phyloP scores from a whole-genome alignment of 2,888 invertebrate species.

The Phaedon cochleariae region DNA sequence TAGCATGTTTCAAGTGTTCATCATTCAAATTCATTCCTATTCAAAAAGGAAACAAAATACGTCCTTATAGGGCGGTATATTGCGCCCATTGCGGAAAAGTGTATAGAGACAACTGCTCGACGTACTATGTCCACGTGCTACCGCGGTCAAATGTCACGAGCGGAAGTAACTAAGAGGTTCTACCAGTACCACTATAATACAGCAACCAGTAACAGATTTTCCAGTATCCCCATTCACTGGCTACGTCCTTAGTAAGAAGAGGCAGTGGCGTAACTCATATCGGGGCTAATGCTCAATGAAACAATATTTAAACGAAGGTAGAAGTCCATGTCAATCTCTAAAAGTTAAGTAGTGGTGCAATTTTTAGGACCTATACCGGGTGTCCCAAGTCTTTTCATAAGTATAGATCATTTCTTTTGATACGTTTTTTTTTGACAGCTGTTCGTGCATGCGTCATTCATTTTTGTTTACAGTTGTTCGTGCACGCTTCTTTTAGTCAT shows the following conservation, averaged over 20 bases:
- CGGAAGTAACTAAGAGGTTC: constrained; percentile 56
- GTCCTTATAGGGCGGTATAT: constrained; percentile 2
- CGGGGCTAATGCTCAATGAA: neutral
- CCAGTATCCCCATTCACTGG: constrained; percentile 29
- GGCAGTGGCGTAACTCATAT: constrained; percentile 11
- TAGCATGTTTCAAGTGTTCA: neutral
- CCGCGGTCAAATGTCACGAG: constrained; percentile 57
- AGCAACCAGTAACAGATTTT: constrained; percentile 39
- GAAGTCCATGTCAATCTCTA: no score
- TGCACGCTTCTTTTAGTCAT: no score
- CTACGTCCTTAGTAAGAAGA: neutral
- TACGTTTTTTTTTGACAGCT: no score
- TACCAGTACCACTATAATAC: constrained; percentile 45
- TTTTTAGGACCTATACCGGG: no score
- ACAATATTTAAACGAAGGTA: neutral
- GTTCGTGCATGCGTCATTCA: no score
- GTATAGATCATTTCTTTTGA: no score
- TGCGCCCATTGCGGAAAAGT: constrained; percentile 13
- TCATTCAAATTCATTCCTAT: neutral
- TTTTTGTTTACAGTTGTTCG: no score
- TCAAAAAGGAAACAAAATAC: neutral
- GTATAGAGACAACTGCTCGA: constrained; percentile 23
- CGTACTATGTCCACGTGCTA: constrained; percentile 55
- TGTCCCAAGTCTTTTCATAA: no score
- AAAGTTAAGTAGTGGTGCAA: no score